These are phyloP conservation scores for Nasonia giraulti DNA, from an alignment of 1,140 invertebrate genomes.

Conservation along the genomic window DNA sequence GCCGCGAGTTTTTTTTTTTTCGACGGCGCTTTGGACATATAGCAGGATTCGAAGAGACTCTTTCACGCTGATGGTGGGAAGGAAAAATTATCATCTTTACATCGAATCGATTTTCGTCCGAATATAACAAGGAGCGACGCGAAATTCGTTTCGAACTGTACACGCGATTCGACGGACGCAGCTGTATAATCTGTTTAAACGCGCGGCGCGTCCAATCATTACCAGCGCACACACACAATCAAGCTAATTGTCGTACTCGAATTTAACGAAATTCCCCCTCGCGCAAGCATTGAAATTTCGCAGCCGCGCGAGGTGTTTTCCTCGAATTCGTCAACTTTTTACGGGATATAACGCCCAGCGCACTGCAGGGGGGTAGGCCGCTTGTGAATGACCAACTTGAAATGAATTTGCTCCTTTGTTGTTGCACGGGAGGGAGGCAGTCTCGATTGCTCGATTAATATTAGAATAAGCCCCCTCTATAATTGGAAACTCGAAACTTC, in stretches of 20 bases:
- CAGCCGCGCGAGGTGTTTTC: not conserved
- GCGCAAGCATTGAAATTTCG: no score
- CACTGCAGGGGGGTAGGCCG: not conserved
- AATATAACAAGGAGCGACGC: no score
- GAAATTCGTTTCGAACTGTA: not conserved
- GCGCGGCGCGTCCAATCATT: no score
- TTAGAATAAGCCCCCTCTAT: not conserved
- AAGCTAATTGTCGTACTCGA: no score
- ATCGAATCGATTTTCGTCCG: no score
- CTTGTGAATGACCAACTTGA: not conserved
- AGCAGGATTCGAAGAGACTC: no score
- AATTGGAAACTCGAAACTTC: slow-evolving; percentile 17
- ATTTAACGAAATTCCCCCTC: no score
- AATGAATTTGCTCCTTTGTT: not conserved
- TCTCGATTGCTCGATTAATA: slow-evolving; percentile 20
- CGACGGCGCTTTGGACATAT: not conserved
- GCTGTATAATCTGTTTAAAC: not conserved
- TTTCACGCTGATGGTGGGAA: no score
- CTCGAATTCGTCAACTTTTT: not conserved
- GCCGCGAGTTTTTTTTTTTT: not conserved
- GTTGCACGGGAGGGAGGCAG: not conserved
- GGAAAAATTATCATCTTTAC: no score
- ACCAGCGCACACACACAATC: no score
- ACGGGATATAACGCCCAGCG: not conserved
- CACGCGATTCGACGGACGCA: no score